These are phyloP conservation scores for Embidobia sp. DNA, from an alignment of 2,888 invertebrate genomes.

Conservation along the genomic window DNA sequence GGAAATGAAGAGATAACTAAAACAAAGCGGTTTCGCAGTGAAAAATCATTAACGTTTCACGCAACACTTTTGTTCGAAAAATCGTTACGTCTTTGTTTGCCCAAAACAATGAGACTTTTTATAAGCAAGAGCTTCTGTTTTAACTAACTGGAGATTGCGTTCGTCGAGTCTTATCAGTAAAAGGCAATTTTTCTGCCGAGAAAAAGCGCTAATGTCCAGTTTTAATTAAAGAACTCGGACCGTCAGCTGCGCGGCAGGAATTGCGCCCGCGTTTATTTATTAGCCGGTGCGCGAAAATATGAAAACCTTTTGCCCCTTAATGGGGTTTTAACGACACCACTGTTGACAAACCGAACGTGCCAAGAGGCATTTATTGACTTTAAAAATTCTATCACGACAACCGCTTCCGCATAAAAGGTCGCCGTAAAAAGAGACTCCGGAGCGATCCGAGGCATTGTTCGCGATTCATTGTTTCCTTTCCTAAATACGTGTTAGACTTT, in stretches of 20 bases:
- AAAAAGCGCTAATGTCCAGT: slow-evolving; percentile 78
- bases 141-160: background rate
- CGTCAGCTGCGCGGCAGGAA: slow-evolving; percentile 78
- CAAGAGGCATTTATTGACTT: slow-evolving; percentile 60
- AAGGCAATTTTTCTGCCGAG: slow-evolving; percentile 35
- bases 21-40: too few species aligned
- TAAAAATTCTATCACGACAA: slow-evolving; percentile 63
- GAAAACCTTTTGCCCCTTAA: slow-evolving; percentile 58
- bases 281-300: slow-evolving; percentile 4
- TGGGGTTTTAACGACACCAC: slow-evolving; percentile 32
- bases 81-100: too few species aligned
- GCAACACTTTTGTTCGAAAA: too few species aligned
- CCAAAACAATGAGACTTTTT: too few species aligned
- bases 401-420: slow-evolving; percentile 62
- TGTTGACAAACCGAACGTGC: slow-evolving; percentile 43
- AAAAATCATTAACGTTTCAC: too few species aligned
- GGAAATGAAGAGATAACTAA: too few species aligned
- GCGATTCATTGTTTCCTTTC: slow-evolving; percentile 74
- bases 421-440: slow-evolving; percentile 61
- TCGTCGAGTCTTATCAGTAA: background rate
- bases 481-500: slow-evolving; percentile 70
- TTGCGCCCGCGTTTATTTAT: slow-evolving; percentile 68
- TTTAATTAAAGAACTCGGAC: slow-evolving; percentile 80
- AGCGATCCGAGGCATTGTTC: slow-evolving; percentile 74
- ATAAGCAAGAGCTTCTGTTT: too few species aligned